These are phyloP conservation scores for Hystrix brachyura DNA, from an alignment of 2,113 vertebrate species.

Conservation along the genomic window DNA sequence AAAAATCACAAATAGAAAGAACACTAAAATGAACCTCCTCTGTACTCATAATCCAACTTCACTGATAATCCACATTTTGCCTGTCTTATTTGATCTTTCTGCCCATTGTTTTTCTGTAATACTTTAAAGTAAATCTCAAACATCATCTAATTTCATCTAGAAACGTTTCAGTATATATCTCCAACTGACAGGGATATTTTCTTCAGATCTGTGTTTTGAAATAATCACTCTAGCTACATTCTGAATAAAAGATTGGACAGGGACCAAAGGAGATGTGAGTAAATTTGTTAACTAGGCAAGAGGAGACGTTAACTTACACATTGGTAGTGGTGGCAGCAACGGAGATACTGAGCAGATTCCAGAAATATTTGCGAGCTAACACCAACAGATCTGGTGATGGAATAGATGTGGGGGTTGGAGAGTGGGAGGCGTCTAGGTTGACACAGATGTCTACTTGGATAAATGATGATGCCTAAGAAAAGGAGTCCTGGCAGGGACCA, in stretches of 20 bases:
- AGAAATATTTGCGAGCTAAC: background rate
- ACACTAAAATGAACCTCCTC: background rate
- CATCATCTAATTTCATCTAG: background rate
- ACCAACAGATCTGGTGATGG: background rate
- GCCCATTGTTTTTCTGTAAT: background rate
- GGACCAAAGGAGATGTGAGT: background rate
- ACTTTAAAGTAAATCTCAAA: conserved; percentile 48
- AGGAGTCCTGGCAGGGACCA: background rate
- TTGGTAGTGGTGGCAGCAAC: background rate
- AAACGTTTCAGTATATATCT: background rate
- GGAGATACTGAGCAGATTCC: background rate
- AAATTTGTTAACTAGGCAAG: background rate
- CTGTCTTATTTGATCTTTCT: conserved; percentile 3
- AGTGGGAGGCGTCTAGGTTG: background rate
- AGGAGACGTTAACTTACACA: background rate
- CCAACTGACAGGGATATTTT: background rate
- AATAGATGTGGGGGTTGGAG: background rate
- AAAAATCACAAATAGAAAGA: background rate
- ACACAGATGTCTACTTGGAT: background rate
- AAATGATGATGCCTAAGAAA: background rate
- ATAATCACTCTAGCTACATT: background rate
- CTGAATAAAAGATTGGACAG: background rate
- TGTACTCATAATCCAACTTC: background rate
- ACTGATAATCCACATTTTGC: background rate
- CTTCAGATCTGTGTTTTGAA: conserved; percentile 4